Conservation (phyloP, 2,797 vertebrate species). For the Triplophysa bombifrons region DNA sequence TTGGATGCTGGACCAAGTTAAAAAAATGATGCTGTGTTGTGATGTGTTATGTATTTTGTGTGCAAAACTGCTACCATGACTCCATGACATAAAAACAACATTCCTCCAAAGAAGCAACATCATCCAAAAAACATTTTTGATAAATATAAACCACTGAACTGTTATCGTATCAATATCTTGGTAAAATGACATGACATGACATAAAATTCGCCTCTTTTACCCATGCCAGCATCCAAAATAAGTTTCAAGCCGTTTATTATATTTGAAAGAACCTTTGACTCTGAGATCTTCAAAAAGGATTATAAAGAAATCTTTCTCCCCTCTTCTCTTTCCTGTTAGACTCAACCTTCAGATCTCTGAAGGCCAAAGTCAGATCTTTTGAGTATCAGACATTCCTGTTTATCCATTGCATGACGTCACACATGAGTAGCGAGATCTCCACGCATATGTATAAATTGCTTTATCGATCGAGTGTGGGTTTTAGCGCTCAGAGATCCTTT, state of each 20-base stretch:
- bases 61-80: no score
- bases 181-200: no score
- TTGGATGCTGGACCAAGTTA: no score
- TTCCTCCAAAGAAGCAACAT: no score
- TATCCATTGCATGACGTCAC: conserved; percentile 51
- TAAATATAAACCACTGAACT: no score
- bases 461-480: conserved; percentile 32
- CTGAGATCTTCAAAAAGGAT: background rate
- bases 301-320: background rate
- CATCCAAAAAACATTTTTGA: no score
- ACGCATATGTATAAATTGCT: conserved; percentile 13
- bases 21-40: no score
- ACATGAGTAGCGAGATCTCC: conserved; percentile 26
- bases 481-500: conserved; percentile 41
- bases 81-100: no score
- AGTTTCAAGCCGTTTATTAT: background rate
- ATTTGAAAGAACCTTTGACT: background rate
- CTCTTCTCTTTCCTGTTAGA: conserved; percentile 34
- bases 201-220: no score
- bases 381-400: conserved; percentile 61
- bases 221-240: no score
- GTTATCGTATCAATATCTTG: background rate
- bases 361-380: conserved; percentile 36
- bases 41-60: no score
- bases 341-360: conserved; percentile 26